Conservation (phyloP, 2,888 invertebrate species). For the Adineta ricciae region DNA sequence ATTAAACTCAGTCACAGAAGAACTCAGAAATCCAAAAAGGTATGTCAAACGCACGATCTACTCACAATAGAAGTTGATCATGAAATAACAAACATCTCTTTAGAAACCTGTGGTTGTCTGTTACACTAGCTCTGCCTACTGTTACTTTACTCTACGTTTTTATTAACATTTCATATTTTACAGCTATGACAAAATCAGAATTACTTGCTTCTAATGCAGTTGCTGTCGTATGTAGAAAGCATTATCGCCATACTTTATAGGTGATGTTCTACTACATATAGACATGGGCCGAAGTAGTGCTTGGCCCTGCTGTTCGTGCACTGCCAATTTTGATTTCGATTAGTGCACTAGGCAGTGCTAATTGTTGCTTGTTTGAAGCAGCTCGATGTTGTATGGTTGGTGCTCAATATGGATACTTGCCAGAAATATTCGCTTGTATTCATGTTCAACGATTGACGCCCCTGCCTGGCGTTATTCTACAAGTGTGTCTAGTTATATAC, state of each 20-base stretch:
- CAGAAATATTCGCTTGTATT: neutral
- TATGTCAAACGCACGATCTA: neutral
- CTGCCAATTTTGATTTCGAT: no score
- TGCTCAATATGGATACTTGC: neutral
- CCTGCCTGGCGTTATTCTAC: no score
- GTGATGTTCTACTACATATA: neutral
- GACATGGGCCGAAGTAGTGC: neutral
- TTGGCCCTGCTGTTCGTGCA: no score
- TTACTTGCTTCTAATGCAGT: conserved; percentile 72
- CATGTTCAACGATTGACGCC: no score
- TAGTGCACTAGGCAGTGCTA: no score
- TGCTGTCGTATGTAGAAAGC: conserved; percentile 56
- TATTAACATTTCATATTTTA: conserved; percentile 81
- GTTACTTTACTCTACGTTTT: conserved; percentile 78
- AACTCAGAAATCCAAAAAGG: conserved; percentile 55
- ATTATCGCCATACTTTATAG: neutral
- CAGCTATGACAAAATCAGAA: conserved; percentile 69
- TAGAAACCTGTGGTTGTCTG: conserved; percentile 83
- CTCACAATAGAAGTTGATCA: neutral
- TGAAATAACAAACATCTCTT: neutral
- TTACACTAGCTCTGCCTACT: conserved; percentile 81
- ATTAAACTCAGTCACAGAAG: conserved; percentile 64
- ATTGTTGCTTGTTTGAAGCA: no score
- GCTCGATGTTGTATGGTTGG: no score
- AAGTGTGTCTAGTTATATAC: neutral